These are phyloP conservation scores for Nothocercus julius DNA, from an alignment of 2,113 vertebrate species.

Conservation along the genomic window DNA sequence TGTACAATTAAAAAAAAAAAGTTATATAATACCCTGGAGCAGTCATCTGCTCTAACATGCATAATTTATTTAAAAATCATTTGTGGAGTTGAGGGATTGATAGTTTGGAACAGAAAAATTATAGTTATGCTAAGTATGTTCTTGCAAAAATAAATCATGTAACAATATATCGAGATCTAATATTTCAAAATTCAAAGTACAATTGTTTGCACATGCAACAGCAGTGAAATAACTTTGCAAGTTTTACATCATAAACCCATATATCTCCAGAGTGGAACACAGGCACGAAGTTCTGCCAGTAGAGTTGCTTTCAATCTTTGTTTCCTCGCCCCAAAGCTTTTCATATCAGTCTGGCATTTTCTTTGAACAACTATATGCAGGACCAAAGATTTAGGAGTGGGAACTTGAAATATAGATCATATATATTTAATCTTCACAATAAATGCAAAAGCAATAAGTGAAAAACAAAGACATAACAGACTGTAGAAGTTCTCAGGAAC, in stretches of 20 bases:
- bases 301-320: background rate
- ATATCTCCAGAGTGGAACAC: background rate
- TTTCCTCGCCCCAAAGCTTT: conserved; percentile 28
- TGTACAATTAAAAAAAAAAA: background rate
- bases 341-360: background rate
- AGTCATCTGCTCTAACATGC: conserved; percentile 25
- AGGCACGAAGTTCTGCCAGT: background rate
- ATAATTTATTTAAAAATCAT: conserved; percentile 31
- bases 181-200: conserved; percentile 49
- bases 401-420: conserved; percentile 11
- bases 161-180: background rate
- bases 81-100: conserved; percentile 38
- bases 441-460: conserved; percentile 40
- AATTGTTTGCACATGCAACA: conserved; percentile 8
- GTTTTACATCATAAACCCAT: background rate
- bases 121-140: background rate
- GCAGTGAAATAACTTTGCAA: conserved; percentile 18
- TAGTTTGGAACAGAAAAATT: conserved; percentile 39
- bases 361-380: background rate
- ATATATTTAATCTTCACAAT: conserved; percentile 37
- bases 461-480: conserved; percentile 61
- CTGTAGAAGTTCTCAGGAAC: conserved; percentile 32
- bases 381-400: background rate
- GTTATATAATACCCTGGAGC: conserved; percentile 38
- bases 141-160: conserved; percentile 33